These are phyloP conservation scores for Myrmecophaga tridactyla DNA, from an alignment of 2,113 vertebrate species.

Conservation along the genomic window DNA sequence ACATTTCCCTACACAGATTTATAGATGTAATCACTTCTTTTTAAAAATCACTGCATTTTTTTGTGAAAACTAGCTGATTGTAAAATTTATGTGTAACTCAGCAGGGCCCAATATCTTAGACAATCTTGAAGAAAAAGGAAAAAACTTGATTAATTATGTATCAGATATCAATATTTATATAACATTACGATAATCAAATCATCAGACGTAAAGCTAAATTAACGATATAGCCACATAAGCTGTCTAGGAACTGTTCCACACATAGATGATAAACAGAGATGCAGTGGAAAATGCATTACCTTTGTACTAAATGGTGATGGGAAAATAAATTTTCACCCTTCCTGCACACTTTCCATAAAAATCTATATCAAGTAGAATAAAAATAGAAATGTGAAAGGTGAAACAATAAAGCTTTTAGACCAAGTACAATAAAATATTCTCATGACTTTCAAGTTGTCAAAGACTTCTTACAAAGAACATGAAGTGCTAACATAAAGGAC, in stretches of 20 bases:
- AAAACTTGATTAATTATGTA: neutral
- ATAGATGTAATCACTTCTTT: neutral
- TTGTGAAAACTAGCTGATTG: neutral
- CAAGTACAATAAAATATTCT: constrained; percentile 49
- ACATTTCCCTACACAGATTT: neutral
- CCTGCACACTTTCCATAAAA: neutral
- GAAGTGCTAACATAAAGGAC: neutral
- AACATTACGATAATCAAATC: neutral
- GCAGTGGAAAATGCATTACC: neutral
- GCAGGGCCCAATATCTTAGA: neutral
- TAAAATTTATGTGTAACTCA: neutral
- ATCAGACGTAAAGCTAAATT: neutral
- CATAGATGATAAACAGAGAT: neutral
- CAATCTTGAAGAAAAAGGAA: neutral
- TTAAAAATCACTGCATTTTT: neutral
- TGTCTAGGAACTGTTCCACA: neutral
- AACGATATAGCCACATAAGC: neutral
- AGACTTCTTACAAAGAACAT: neutral
- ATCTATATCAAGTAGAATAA: neutral
- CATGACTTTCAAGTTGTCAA: neutral
- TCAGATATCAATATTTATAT: neutral
- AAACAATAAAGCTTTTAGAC: constrained; percentile 31
- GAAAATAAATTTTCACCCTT: constrained; percentile 30
- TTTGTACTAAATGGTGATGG: neutral
- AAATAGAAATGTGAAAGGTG: constrained; percentile 14